Evolutionary conservation across 1,140 invertebrate genomes (phyloP), one percentile per base, ranked within the genome.

Genomic region (Ceratoteleas bidentatus): DNA sequence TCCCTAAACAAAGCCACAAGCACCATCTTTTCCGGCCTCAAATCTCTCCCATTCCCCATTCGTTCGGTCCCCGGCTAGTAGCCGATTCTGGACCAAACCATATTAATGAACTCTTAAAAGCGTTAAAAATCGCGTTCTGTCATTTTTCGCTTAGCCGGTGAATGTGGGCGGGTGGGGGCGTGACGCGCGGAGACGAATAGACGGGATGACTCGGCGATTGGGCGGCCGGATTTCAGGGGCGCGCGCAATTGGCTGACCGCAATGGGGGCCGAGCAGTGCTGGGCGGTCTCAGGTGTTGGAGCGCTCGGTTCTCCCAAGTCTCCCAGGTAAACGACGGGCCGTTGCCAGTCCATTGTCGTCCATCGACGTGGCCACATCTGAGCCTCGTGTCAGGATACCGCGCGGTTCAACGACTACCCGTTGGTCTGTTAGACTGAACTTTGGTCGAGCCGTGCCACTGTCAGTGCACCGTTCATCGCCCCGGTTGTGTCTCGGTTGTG

Each of bases 331-430:
- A 60, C 43, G 62, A 54, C 47, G 49, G 34, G 13, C 36, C 43
- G 84, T 84, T 85, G 85, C 86, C 90, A 91, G 90, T 91, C 86
- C 86, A 89, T 87, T 90, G 85, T 85, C 88, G 88, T 90, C 87
- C 89, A 90, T 88, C 90, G 90, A 86, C 85, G 89, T 87, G 90
- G 87, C 85, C 85, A 84, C 87, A 90, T 85, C 87, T 77, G 80
- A 80, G 83, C 83, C 74, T 85, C 76, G 69, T 76, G 33, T 66
- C 53, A 45, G 16, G 49, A 81, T 69, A 76, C 54, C 57, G 34
- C 38, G 33, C 13, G 74, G 54, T 57, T 56, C 64, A 75, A 34
- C 56, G 6, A 53, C 24, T 34, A 5, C 38, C 43, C n/a, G 36
- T 61, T 40, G 24, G 54, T 33, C 14, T 24, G 13, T 33, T 15